phyloP scores from a whole-genome alignment of 2,113 vertebrate species.

The Alethe diademata region DNA sequence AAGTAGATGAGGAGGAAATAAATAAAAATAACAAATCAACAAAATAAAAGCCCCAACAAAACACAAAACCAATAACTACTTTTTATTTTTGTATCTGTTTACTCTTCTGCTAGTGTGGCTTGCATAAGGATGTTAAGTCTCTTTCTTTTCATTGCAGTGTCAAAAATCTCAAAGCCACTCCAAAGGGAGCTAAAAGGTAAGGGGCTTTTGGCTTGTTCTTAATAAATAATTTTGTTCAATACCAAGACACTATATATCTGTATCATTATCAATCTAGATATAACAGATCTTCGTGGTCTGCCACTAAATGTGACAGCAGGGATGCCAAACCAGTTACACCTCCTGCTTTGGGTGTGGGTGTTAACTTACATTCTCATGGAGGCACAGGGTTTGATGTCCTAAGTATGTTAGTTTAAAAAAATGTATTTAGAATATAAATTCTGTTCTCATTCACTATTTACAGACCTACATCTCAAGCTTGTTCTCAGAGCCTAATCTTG shows the following conservation, averaged over 20 bases:
- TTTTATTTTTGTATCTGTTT: background rate
- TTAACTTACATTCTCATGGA: background rate
- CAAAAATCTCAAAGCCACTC: background rate
- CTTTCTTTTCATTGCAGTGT: background rate
- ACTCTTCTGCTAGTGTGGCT: background rate
- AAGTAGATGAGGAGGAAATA: background rate
- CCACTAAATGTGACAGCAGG: background rate
- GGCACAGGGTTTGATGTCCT: background rate
- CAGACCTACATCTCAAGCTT: background rate
- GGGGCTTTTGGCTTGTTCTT: background rate
- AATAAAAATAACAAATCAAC: background rate
- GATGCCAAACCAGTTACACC: background rate
- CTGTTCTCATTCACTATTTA: background rate
- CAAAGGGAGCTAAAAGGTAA: constrained; percentile 28
- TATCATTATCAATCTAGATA: background rate
- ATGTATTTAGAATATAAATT: background rate
- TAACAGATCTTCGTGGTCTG: background rate
- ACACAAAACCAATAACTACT: background rate
- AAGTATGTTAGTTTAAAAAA: background rate
- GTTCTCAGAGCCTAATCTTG: background rate
- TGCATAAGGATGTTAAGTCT: background rate
- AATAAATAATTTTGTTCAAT: background rate
- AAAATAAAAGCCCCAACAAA: background rate
- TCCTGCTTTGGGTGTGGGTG: background rate
- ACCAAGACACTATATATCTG: background rate